Conservation (phyloP, 2,888 invertebrate genomes). For the Diaprepes abbreviatus region DNA sequence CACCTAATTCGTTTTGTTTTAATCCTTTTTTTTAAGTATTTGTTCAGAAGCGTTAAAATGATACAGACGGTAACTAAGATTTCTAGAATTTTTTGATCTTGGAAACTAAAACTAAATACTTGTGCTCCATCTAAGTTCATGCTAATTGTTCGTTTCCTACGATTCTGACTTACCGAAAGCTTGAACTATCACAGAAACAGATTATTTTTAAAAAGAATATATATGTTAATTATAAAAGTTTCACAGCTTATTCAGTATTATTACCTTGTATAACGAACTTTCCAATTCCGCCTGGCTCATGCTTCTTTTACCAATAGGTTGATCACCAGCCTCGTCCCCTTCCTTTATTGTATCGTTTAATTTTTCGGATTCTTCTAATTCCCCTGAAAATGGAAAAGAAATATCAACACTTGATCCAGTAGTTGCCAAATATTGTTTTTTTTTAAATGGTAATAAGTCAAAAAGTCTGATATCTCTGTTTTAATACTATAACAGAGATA, state of each 20-base stretch:
- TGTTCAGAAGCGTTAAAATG: too few relatives aligned
- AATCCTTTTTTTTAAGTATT: too few relatives aligned
- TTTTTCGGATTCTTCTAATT: constrained; percentile 19
- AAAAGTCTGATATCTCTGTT: too few relatives aligned
- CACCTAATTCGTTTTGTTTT: too few relatives aligned
- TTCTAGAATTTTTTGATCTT: too few relatives aligned
- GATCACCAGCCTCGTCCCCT: constrained; percentile 4
- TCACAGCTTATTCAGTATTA: not conserved
- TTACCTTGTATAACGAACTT: constrained; percentile 87
- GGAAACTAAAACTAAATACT: constrained; percentile 1
- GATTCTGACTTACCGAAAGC: constrained; percentile 9
- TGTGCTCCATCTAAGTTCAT: constrained; percentile 11
- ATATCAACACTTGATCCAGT: too few relatives aligned
- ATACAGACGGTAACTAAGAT: too few relatives aligned
- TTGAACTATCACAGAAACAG: constrained; percentile 13
- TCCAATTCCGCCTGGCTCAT: constrained; percentile 92
- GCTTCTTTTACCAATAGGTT: constrained; percentile 65
- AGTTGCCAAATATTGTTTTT: too few relatives aligned
- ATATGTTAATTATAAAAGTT: not conserved
- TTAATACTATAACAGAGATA: too few relatives aligned
- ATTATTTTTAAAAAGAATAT: not conserved
- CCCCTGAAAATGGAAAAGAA: too few relatives aligned
- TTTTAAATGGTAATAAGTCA: too few relatives aligned
- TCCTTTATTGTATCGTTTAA: not conserved
- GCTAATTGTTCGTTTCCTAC: constrained; percentile 2